These are phyloP conservation scores for Xestoiulus laeticollis DNA, from an alignment of 2,888 invertebrate species.

Conservation along the genomic window DNA sequence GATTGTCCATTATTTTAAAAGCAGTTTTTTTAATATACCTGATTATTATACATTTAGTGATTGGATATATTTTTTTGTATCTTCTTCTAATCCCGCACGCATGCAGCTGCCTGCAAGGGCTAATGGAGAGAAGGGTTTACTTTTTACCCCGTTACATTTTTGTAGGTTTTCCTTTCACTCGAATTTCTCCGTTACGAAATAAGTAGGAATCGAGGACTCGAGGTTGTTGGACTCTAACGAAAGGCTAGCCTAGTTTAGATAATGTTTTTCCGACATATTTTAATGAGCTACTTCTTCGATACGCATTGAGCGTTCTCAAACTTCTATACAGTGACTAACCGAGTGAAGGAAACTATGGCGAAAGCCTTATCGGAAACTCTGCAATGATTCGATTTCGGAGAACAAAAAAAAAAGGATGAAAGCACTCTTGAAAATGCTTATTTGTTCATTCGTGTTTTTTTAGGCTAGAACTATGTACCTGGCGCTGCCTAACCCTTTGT, in stretches of 20 bases:
- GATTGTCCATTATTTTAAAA: neutral
- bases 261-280: conserved; percentile 9
- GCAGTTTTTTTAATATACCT: neutral
- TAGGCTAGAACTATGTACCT: neutral
- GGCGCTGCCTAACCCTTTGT: no score
- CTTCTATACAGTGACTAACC: neutral
- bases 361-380: neutral
- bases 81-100: neutral
- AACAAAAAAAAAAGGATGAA: neutral
- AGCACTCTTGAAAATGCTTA: neutral
- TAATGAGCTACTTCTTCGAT: conserved; percentile 9
- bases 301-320: neutral
- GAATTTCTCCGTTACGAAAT: conserved; percentile 1
- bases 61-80: neutral
- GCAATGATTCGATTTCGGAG: neutral
- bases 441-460: neutral
- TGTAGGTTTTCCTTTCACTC: conserved; percentile 1
- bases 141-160: neutral
- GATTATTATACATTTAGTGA: neutral
- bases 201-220: conserved; percentile 9
- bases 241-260: conserved; percentile 9
- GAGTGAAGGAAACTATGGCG: neutral
- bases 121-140: neutral
- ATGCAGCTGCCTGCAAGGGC: neutral
- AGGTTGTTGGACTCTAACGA: conserved; percentile 9